Base-by-base conservation (phyloP, 2,888 invertebrate species). In the Holacanthella duospinosa region DNA sequence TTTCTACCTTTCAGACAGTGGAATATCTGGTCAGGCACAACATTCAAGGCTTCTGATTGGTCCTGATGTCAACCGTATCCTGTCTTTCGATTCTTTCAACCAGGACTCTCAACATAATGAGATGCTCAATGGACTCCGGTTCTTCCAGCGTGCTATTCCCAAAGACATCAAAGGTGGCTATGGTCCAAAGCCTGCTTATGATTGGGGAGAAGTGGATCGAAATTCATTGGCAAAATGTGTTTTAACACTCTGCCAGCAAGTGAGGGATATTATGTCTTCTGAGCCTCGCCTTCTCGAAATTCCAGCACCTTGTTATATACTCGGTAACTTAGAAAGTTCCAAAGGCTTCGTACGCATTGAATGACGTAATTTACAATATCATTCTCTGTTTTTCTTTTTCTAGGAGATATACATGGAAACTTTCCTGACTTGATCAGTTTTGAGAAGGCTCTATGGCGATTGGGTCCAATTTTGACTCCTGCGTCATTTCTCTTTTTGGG, bases 381-480 rank as follows among this genome's bases (percentile, higher is more conserved):
- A 9, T 55, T 25, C 26, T 55, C 6, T 24, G n/a, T 12, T 26
- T 53, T 19, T 36, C n/a, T 63, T 25, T 19, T 64, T 64, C 43
- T 70, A 85, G 87, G 88, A 4, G 88, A 88, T 74, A 79, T 88
- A 44, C 88, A 88, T 77, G 88, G 88, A 25, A 88, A 87, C 76
- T 82, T 84, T 66, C 76, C 79, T 9, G 86, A 88, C 69, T 77
- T 88, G 36, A 78, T 85, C 6, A 80, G 82, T 58, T 85, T 87
- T 78, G 87, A 88, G 76, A 80, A 82, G 65, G 80, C 82, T 0
- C 77, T 88, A 19, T 88, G 88, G 88, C 80, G 85, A 24, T 78
- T 84, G 64, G 86, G 87, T 0, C 81, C 84, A 0, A 79, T 82
- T 6, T 77, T 87, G 55, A 81, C 83, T 12, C 85, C 87, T 0